Conservation (phyloP, 2,888 invertebrate species). For the Aphidius colemani region DNA sequence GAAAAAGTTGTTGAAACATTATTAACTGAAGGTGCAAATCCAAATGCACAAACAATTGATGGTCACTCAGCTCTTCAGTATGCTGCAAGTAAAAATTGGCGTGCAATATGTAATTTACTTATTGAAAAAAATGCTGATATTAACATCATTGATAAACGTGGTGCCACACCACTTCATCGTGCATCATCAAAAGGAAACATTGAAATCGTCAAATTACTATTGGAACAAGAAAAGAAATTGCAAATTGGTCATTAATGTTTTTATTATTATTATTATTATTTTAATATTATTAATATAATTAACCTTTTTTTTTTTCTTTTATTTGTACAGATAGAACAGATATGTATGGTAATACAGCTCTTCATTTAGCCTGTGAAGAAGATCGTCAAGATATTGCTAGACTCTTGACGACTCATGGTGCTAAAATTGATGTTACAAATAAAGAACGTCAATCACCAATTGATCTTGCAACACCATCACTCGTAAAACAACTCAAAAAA, state of each 20-base stretch:
- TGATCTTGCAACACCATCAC: constrained; percentile 60
- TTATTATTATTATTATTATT: constrained; percentile 2
- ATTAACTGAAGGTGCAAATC: constrained; percentile 71
- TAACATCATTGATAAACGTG: constrained; percentile 71
- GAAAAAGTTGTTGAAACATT: constrained; percentile 70
- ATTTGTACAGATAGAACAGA: constrained; percentile 64
- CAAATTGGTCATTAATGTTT: constrained; percentile 56
- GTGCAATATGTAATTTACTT: constrained; percentile 70
- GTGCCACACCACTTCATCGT: constrained; percentile 78
- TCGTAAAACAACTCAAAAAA: constrained; percentile 40
- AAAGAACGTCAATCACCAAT: constrained; percentile 72
- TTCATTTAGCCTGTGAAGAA: constrained; percentile 86
- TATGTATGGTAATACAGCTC: constrained; percentile 74
- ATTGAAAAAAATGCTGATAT: constrained; percentile 72
- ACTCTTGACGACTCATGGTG: constrained; percentile 71
- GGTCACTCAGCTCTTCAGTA: constrained; percentile 85
- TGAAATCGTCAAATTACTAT: constrained; percentile 70
- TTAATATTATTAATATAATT: constrained; percentile 4
- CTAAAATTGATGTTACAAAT: constrained; percentile 66
- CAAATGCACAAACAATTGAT: constrained; percentile 73
- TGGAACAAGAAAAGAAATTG: constrained; percentile 63
- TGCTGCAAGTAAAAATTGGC: constrained; percentile 83
- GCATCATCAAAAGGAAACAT: constrained; percentile 78
- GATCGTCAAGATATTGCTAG: constrained; percentile 71
- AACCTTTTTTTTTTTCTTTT: constrained; percentile 9